These are phyloP conservation scores for Pao palembangensis DNA, from an alignment of 2,113 vertebrate genomes.

Conservation along the genomic window DNA sequence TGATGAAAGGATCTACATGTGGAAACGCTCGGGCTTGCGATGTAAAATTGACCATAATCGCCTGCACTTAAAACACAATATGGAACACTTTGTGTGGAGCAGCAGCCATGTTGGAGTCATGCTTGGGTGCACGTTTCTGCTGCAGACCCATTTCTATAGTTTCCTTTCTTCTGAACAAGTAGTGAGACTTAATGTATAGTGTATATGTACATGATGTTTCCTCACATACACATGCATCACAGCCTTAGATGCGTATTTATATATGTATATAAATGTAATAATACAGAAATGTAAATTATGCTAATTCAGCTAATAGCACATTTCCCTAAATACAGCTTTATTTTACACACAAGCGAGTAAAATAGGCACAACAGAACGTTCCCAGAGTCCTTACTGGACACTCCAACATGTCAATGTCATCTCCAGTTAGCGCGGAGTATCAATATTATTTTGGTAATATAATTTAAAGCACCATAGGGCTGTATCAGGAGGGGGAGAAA, in stretches of 20 bases:
- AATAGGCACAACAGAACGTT: slow-evolving; percentile 22
- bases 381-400: slow-evolving; percentile 26
- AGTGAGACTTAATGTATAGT: too few relatives aligned
- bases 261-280: too few relatives aligned
- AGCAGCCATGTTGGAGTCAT: slow-evolving; percentile 26
- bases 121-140: slow-evolving; percentile 7
- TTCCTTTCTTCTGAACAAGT: neutral
- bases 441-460: slow-evolving; percentile 65
- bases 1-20: slow-evolving; percentile 46
- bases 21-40: slow-evolving; percentile 36
- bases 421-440: slow-evolving; percentile 31
- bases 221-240: too few relatives aligned
- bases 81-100: slow-evolving; percentile 33
- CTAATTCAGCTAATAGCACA: too few relatives aligned
- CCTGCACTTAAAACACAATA: slow-evolving; percentile 45
- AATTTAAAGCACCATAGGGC: slow-evolving; percentile 59
- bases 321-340: too few relatives aligned
- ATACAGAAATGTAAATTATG: too few relatives aligned
- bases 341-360: neutral
- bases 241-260: too few relatives aligned
- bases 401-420: slow-evolving; percentile 45
- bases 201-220: too few relatives aligned
- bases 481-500: slow-evolving; percentile 34
- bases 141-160: neutral
- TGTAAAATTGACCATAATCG: slow-evolving; percentile 51